A percentile compares a stretch with the other conserved stretches of the same genome.
phyloP scores from a whole-genome alignment of 64 coral and sea anemone genomes.

The Montipora sp. region DNA sequence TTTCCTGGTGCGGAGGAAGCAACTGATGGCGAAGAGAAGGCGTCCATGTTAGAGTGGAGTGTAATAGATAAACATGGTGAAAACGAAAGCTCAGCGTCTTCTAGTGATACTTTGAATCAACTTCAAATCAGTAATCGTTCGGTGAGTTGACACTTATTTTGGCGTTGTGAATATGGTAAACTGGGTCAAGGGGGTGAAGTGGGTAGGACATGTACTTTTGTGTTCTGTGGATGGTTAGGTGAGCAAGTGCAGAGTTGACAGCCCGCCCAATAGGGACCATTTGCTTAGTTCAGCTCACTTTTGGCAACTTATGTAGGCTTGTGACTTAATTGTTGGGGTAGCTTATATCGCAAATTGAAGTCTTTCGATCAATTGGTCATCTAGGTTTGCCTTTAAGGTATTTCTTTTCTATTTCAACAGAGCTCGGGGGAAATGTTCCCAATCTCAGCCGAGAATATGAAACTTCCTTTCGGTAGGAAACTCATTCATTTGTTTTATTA shows the following conservation, averaged over 20 bases:
- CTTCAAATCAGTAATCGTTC: not conserved
- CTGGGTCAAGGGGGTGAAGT: not conserved
- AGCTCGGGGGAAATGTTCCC: conserved; percentile 26
- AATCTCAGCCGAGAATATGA: conserved; percentile 27
- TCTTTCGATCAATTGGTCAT: not conserved
- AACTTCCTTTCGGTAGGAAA: conserved; percentile 51
- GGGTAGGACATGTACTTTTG: too few relatives aligned
- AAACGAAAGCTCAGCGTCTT: not conserved
- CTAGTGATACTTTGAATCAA: not conserved
- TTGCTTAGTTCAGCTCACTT: not conserved
- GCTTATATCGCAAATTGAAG: not conserved
- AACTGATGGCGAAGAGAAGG: conserved; percentile 5
- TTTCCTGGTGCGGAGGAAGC: not conserved
- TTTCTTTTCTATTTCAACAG: not conserved
- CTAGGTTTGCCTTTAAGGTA: not conserved
- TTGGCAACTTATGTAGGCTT: not conserved
- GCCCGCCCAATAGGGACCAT: not conserved
- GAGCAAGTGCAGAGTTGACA: too few relatives aligned
- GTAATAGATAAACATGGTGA: conserved; percentile 5
- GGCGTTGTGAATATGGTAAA: not conserved
- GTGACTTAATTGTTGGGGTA: not conserved
- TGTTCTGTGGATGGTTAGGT: too few relatives aligned
- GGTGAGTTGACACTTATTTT: not conserved
- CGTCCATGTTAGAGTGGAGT: conserved; percentile 3
- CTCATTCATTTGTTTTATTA: not conserved